Conservation (phyloP, 1,140 invertebrate genomes). For the Sweltsa coloradensis region DNA sequence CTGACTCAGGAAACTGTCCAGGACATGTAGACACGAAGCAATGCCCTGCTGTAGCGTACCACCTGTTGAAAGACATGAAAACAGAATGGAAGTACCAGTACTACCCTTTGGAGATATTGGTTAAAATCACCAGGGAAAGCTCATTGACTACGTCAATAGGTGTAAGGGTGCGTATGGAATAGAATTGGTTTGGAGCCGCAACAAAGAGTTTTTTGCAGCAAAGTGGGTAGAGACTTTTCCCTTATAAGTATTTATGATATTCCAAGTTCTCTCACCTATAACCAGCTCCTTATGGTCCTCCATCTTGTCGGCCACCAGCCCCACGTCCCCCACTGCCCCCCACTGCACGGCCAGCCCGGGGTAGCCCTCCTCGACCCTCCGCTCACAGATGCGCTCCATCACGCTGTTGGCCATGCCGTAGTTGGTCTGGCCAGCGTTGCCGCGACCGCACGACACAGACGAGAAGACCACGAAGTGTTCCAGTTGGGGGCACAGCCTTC, state of each 20-base stretch:
- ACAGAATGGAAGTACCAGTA: too few species aligned
- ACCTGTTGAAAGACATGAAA: constrained; percentile 42
- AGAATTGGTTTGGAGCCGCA: too few species aligned
- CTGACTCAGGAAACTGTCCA: constrained; percentile 56
- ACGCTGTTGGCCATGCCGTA: constrained; percentile 19
- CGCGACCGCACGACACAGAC: constrained; percentile 16
- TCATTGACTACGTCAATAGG: too few species aligned
- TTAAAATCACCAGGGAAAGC: too few species aligned
- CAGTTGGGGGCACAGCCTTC: constrained; percentile 32
- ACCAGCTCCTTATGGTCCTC: constrained; percentile 61
- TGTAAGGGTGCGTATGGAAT: too few species aligned
- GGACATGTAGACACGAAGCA: constrained; percentile 54
- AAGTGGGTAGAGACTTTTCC: too few species aligned
- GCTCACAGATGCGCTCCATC: constrained; percentile 22
- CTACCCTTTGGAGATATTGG: too few species aligned
- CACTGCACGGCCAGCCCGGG: constrained; percentile 19
- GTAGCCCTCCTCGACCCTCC: constrained; percentile 11
- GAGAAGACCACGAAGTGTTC: constrained; percentile 22
- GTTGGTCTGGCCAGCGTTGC: constrained; percentile 20
- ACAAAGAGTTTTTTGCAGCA: too few species aligned
- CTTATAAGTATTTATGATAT: too few species aligned
- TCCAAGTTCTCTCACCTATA: too few species aligned
- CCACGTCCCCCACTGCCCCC: constrained; percentile 51
- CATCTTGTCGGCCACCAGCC: constrained; percentile 66
- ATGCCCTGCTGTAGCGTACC: constrained; percentile 79